phyloP scores from a whole-genome alignment of 2,113 vertebrate species.

The Leptobrachium leishanense region DNA sequence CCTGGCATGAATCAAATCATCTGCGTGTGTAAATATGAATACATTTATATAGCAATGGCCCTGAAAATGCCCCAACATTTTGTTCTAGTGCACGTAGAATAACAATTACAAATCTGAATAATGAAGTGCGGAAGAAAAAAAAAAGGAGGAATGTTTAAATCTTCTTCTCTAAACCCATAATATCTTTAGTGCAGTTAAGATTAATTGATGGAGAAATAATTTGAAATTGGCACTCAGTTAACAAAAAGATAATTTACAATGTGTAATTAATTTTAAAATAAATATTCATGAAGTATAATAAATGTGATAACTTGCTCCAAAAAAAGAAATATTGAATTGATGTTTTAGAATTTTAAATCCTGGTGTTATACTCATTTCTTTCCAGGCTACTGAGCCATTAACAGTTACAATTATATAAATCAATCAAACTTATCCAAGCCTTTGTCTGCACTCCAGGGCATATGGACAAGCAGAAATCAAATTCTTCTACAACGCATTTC shows the following conservation, averaged over 20 bases:
- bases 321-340: conserved; percentile 23
- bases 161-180: background rate
- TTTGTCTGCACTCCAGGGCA: conserved; percentile 47
- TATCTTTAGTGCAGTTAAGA: background rate
- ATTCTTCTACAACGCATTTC: conserved; percentile 52
- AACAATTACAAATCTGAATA: too few relatives aligned
- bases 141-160: background rate
- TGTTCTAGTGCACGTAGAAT: too few relatives aligned
- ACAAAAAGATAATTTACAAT: background rate
- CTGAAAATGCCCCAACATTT: too few relatives aligned
- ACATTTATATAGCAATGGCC: too few relatives aligned
- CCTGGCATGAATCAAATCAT: too few relatives aligned
- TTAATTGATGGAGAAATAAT: background rate
- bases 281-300: conserved; percentile 18
- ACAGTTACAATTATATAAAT: conserved; percentile 50
- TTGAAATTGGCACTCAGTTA: background rate
- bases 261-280: conserved; percentile 12
- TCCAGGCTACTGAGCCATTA: conserved; percentile 35
- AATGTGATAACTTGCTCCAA: background rate
- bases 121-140: too few relatives aligned
- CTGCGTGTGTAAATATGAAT: too few relatives aligned
- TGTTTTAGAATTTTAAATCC: conserved; percentile 28
- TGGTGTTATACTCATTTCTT: conserved; percentile 38
- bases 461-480: conserved; percentile 51
- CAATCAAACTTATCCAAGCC: conserved; percentile 46